Conservation (phyloP, 2,797 vertebrate species). For the Pyrocephalus nanus region DNA sequence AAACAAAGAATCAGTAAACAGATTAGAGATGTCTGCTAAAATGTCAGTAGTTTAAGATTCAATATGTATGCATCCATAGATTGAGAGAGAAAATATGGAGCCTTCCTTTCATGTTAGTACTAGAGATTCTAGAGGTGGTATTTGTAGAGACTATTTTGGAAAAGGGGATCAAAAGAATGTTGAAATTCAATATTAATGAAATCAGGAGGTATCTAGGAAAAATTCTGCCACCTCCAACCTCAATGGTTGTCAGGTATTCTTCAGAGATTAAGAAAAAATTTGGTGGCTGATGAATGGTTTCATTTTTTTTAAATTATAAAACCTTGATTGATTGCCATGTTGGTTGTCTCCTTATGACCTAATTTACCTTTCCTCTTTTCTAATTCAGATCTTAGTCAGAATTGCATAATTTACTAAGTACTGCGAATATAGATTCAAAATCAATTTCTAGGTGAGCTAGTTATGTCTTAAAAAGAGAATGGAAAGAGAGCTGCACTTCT, state of each 20-base stretch:
- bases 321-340: background rate
- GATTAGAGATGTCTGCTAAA: background rate
- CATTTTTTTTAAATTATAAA: background rate
- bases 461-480: background rate
- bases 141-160: constrained; percentile 7
- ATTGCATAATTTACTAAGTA: background rate
- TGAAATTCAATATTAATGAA: constrained; percentile 21
- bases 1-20: background rate
- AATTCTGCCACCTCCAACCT: background rate
- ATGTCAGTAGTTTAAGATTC: background rate
- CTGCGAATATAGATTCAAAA: background rate
- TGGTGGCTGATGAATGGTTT: constrained; percentile 14
- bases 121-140: background rate
- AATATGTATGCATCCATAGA: background rate
- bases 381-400: constrained; percentile 7
- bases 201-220: constrained; percentile 16
- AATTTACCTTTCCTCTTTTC: constrained; percentile 25
- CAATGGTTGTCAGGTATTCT: constrained; percentile 4
- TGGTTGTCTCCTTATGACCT: constrained; percentile 22
- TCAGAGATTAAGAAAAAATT: constrained; percentile 15
- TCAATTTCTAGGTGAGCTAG: background rate
- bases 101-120: background rate
- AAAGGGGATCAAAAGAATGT: background rate
- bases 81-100: background rate
- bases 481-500: background rate